Conservation (phyloP, 2,797 vertebrate genomes). For the Anabacerthia variegaticeps region DNA sequence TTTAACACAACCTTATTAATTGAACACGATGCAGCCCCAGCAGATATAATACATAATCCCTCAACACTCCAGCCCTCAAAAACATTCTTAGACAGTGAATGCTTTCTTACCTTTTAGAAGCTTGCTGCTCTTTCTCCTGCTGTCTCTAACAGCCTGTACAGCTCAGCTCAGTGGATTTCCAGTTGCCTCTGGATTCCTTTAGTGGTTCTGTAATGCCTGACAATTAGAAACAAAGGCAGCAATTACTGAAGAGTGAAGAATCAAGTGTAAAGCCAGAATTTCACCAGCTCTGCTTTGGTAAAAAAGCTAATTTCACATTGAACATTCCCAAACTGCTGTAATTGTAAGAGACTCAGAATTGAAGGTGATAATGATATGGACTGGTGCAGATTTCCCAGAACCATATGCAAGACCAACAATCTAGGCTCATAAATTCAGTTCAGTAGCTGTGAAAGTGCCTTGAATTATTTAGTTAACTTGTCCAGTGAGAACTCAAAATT, state of each 20-base stretch:
- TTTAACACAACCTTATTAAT: background rate
- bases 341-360: constrained; percentile 13
- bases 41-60: background rate
- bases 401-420: constrained; percentile 19
- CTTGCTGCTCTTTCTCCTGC: background rate
- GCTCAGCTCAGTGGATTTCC: background rate
- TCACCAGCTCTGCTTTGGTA: background rate
- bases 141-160: background rate
- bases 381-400: constrained; percentile 45
- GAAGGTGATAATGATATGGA: constrained; percentile 62
- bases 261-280: background rate
- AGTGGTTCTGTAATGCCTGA: background rate
- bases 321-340: constrained; percentile 36
- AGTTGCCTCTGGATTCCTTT: background rate
- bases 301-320: constrained; percentile 11
- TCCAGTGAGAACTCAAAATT: constrained; percentile 11
- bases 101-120: background rate
- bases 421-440: constrained; percentile 26
- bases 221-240: background rate
- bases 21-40: background rate
- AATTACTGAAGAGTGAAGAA: background rate
- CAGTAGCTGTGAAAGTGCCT: constrained; percentile 34
- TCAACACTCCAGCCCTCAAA: background rate
- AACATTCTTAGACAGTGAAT: background rate
- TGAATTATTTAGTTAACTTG: constrained; percentile 43